Evolutionary conservation across 1,140 invertebrate genomes (phyloP).

Genomic region (Arctopsyche grandis): DNA sequence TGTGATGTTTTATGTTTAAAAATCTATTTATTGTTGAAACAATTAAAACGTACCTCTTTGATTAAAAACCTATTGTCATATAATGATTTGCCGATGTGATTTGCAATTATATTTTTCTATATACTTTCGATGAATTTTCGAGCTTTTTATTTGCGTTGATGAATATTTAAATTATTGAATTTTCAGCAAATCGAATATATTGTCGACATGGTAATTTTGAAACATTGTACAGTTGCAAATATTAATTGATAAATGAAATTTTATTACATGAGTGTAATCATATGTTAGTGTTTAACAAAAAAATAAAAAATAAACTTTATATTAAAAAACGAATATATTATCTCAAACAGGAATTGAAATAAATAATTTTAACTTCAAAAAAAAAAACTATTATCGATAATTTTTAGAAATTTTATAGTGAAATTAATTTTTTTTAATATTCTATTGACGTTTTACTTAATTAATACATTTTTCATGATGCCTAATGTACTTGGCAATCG

Average conservation of each 20-base stretch:
- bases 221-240: slow-evolving; percentile 45
- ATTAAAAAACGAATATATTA: slow-evolving; percentile 51
- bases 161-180: not conserved
- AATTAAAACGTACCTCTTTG: slow-evolving; percentile 1
- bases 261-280: slow-evolving; percentile 46
- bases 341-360: slow-evolving; percentile 54
- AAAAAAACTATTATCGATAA: slow-evolving; percentile 44
- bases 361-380: slow-evolving; percentile 52
- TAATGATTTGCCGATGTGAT: not conserved
- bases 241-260: slow-evolving; percentile 36
- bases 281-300: slow-evolving; percentile 43
- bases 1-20: not conserved
- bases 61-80: not conserved
- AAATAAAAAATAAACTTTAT: slow-evolving; percentile 36
- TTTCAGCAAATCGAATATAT: not conserved
- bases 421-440: slow-evolving; percentile 28
- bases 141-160: not conserved
- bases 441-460: slow-evolving; percentile 8
- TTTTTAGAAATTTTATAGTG: slow-evolving; percentile 48
- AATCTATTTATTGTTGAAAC: slow-evolving; percentile 1
- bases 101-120: not conserved
- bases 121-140: too few relatives aligned
- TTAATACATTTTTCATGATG: not conserved
- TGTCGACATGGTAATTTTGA: slow-evolving; percentile 42
- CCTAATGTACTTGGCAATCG: slow-evolving; percentile 12